Evolutionary conservation across 2,797 vertebrate species (phyloP).

Genomic region (Rhinogobio ventralis): DNA sequence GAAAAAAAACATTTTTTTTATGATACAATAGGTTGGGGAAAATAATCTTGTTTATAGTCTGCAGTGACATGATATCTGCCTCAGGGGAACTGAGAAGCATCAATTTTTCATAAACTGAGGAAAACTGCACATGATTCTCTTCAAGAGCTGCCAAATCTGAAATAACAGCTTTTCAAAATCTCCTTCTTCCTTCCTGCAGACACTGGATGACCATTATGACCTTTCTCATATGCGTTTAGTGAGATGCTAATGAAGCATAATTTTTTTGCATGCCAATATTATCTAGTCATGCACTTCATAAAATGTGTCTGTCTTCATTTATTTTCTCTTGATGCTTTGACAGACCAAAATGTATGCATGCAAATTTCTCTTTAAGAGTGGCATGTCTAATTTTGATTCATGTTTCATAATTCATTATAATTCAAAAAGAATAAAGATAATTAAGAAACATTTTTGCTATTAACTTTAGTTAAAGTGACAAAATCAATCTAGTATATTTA

Average conservation of each 20-base stretch:
- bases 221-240: background rate
- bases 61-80: slow-evolving; percentile 58
- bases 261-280: background rate
- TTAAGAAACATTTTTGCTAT: background rate
- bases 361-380: background rate
- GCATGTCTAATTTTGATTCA: slow-evolving; percentile 16
- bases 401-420: background rate
- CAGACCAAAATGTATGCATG: background rate
- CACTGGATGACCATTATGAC: background rate
- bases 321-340: background rate
- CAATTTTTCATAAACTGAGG: slow-evolving; percentile 61
- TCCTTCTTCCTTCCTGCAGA: slow-evolving; percentile 4
- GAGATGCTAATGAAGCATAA: background rate
- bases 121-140: slow-evolving; percentile 46
- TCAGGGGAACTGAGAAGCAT: slow-evolving; percentile 55
- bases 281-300: background rate
- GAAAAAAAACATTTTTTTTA: slow-evolving; percentile 39
- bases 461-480: background rate
- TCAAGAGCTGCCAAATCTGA: slow-evolving; percentile 38
- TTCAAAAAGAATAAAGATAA: slow-evolving; percentile 1
- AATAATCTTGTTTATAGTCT: slow-evolving; percentile 63
- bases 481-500: background rate
- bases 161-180: slow-evolving; percentile 23
- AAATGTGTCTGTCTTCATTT: slow-evolving; percentile 12
- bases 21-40: slow-evolving; percentile 50